Evolutionary conservation across 2,888 invertebrate genomes (phyloP).

Genomic region (Eurois occulta): DNA sequence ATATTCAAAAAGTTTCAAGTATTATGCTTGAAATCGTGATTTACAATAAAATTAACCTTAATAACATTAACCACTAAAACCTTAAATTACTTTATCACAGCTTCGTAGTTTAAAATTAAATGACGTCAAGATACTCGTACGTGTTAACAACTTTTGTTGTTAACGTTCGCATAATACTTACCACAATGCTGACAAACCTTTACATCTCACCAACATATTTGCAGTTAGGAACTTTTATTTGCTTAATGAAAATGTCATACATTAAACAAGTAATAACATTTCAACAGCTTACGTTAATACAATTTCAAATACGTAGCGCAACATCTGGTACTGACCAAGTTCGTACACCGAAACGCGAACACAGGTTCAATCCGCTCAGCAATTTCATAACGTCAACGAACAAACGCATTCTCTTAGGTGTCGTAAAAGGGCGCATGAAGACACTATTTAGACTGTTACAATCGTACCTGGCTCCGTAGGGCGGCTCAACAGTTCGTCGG

Average conservation of each 20-base stretch:
- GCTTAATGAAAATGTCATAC: conserved; percentile 49
- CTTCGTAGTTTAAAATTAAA: conserved; percentile 28
- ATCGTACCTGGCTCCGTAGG: conserved; percentile 90
- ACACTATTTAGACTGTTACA: conserved; percentile 87
- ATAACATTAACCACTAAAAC: conserved; percentile 12
- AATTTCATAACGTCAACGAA: conserved; percentile 77
- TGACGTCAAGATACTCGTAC: conserved; percentile 18
- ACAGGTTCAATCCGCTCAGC: conserved; percentile 86
- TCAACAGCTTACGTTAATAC: conserved; percentile 62
- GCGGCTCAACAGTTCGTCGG: conserved; percentile 87
- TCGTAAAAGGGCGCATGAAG: conserved; percentile 77
- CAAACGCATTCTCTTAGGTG: conserved; percentile 73
- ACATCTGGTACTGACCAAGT: conserved; percentile 51
- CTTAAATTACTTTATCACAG: conserved; percentile 44
- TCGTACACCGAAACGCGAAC: conserved; percentile 72
- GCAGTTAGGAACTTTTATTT: conserved; percentile 35
- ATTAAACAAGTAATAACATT: conserved; percentile 59
- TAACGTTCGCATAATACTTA: conserved; percentile 52
- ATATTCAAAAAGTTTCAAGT: neutral
- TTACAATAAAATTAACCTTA: conserved; percentile 31
- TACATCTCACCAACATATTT: conserved; percentile 34
- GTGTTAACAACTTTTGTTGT: conserved; percentile 34
- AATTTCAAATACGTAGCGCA: conserved; percentile 45
- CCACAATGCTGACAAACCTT: conserved; percentile 43
- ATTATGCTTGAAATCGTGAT: conserved; percentile 44